A percentile compares a stretch with the other conserved stretches of the same genome.
phyloP scores from a whole-genome alignment of 1,140 invertebrate species.

The Lerema accius region DNA sequence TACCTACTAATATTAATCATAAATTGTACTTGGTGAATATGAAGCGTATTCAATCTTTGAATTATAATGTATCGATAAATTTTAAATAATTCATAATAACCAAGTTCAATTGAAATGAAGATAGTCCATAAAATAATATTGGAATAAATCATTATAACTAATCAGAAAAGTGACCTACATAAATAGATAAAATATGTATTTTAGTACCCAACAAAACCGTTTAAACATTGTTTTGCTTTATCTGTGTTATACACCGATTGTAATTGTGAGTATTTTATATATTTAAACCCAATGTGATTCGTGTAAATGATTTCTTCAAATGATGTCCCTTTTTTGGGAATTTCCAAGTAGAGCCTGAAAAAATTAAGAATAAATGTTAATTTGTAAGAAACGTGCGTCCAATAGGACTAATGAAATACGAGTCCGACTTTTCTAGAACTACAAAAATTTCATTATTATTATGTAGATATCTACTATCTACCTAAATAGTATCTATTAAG shows the following conservation, averaged over 20 bases:
- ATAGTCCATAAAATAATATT: slow-evolving; percentile 31
- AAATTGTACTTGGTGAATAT: slow-evolving; percentile 77
- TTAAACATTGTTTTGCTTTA: background rate
- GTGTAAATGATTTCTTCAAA: slow-evolving; percentile 46
- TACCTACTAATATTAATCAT: slow-evolving; percentile 39
- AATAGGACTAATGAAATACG: no score
- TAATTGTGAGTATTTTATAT: slow-evolving; percentile 35
- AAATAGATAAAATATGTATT: background rate
- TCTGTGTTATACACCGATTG: slow-evolving; percentile 35
- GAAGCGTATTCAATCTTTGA: slow-evolving; percentile 70
- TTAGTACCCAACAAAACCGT: background rate
- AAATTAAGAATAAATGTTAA: slow-evolving; percentile 42
- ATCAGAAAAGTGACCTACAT: background rate
- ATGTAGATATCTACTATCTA: no score
- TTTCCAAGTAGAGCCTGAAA: slow-evolving; percentile 75
- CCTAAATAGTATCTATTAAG: no score
- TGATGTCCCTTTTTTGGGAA: slow-evolving; percentile 72
- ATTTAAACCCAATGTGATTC: slow-evolving; percentile 5
- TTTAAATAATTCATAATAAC: slow-evolving; percentile 38
- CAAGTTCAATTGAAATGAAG: slow-evolving; percentile 44
- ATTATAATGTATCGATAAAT: slow-evolving; percentile 28
- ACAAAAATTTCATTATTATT: no score
- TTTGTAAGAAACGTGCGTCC: no score
- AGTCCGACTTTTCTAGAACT: no score
- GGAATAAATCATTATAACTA: slow-evolving; percentile 14